Base-by-base conservation (phyloP, 2,797 vertebrate genomes). In the Myotis pilosus region DNA sequence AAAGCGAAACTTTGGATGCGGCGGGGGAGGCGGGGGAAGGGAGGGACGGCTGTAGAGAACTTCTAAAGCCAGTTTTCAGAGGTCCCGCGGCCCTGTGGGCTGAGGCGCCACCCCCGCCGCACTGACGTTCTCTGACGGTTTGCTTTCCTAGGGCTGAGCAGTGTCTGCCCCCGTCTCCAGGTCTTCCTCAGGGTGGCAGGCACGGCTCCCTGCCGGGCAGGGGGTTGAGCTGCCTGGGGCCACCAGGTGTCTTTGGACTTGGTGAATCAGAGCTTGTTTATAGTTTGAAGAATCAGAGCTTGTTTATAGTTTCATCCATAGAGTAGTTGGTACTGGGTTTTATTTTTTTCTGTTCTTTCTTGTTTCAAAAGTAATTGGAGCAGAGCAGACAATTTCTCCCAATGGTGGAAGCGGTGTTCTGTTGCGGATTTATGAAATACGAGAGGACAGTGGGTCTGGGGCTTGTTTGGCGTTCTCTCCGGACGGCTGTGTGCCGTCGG, bases 81-180 rank as follows among this genome's bases (percentile, higher is more conserved):
- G 60, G 23, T 6, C 71, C 13, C 0, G 19, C 1, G 0, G 71
- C 89, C n/a, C 0, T 3, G 1, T 10, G 71, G 38, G 28, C 20
- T 8, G 25, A 44, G 51, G n/a, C 16, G 20, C 3, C 4, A 1
- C 47, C 25, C 8, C 57, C 23, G 44, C 8, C 33, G 30, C 8
- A 11, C 69, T 17, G 25, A 20, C 17, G 0, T 41, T 1, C 55
- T 22, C 72, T 2, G 11, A 9, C 17, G 5, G 1, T 12, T 2
- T 53, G 20, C 55, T 83, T 71, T 44, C 44, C 69, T 11, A 62
- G 82, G 49, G 38, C 44, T 47, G n/a, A 25, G 12, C 1, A 2
- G 5, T 38, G 15, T 81, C 23, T 3, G 3, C 9, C 25, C 23
- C 36, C 66, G 41, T 16, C 38, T 10, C 12, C 33, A 15, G 6